Percentiles rank a stretch among this genome's conserved stretches.
phyloP scores from a whole-genome alignment of 2,113 vertebrate genomes.

The Aegotheles bennettii region DNA sequence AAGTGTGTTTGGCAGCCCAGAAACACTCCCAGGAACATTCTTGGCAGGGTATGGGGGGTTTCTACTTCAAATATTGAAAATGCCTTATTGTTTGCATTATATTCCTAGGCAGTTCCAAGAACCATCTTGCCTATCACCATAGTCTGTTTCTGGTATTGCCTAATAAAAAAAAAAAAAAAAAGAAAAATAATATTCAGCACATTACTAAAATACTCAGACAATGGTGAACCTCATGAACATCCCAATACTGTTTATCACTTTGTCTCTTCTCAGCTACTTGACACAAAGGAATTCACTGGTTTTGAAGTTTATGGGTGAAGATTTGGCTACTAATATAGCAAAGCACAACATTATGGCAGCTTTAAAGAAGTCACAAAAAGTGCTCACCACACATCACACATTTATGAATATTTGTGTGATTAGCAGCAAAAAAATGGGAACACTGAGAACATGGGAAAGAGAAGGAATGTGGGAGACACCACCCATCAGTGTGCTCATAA shows the following conservation, averaged over 20 bases:
- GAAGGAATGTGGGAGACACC: neutral
- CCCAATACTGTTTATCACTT: neutral
- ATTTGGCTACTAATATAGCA: neutral
- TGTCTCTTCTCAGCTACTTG: neutral
- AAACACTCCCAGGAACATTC: neutral
- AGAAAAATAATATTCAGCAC: neutral
- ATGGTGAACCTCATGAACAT: neutral
- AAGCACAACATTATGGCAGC: neutral
- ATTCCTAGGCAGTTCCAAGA: neutral
- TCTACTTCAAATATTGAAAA: neutral
- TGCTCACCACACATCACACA: neutral
- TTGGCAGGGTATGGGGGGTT: accelerated
- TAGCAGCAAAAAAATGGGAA: neutral
- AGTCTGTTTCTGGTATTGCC: neutral
- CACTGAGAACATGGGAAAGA: neutral
- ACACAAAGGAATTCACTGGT: neutral
- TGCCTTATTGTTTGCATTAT: neutral
- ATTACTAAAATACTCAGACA: neutral
- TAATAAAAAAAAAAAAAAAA: neutral
- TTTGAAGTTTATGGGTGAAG: neutral
- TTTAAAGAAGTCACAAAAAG: neutral
- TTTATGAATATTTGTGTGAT: neutral
- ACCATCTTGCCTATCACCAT: neutral
- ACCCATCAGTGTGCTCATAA: neutral
- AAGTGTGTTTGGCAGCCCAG: neutral